A percentile compares a stretch with the other conserved stretches of the same genome.
These are phyloP conservation scores for Drosophila teissieri DNA, from an alignment of 1,140 invertebrate species.

Conservation along the genomic window DNA sequence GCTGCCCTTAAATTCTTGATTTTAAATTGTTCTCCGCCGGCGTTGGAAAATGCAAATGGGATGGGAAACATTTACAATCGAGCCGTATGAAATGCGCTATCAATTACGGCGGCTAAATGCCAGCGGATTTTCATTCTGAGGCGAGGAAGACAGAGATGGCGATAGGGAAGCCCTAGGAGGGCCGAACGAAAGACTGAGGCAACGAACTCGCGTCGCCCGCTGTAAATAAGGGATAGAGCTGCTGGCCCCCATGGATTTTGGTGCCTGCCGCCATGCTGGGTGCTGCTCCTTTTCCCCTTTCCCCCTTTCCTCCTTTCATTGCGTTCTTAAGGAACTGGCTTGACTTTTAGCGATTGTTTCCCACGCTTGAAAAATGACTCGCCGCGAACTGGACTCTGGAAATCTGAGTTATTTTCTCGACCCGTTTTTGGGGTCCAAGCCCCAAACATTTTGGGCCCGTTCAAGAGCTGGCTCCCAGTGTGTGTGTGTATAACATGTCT, in stretches of 20 bases:
- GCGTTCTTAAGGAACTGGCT: background rate
- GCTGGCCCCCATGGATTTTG: background rate
- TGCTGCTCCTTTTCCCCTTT: background rate
- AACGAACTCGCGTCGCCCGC: constrained; percentile 53
- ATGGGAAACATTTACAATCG: constrained; percentile 18
- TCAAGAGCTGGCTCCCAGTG: constrained; percentile 11
- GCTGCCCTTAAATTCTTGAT: background rate
- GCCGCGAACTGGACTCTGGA: constrained; percentile 13
- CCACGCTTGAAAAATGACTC: constrained; percentile 52
- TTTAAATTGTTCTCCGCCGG: constrained; percentile 17
- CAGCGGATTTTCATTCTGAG: background rate
- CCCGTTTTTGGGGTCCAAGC: constrained; percentile 1
- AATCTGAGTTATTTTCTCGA: constrained; percentile 8
- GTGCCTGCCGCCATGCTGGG: constrained; percentile 29
- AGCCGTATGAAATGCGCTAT: constrained; percentile 29
- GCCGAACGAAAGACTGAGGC: constrained; percentile 71
- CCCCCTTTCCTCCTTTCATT: background rate
- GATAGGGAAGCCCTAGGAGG: constrained; percentile 17
- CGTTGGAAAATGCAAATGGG: constrained; percentile 38
- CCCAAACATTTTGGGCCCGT: constrained; percentile 3
- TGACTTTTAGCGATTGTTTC: constrained; percentile 22
- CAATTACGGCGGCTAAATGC: constrained; percentile 40
- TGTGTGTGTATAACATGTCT: constrained; percentile 52
- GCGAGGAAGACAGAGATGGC: background rate
- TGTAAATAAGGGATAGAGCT: constrained; percentile 16